Percentiles rank a stretch among this genome's conserved stretches.
Evolutionary conservation across 2,113 vertebrate species (phyloP).

Genomic region (Heterotis niloticus): DNA sequence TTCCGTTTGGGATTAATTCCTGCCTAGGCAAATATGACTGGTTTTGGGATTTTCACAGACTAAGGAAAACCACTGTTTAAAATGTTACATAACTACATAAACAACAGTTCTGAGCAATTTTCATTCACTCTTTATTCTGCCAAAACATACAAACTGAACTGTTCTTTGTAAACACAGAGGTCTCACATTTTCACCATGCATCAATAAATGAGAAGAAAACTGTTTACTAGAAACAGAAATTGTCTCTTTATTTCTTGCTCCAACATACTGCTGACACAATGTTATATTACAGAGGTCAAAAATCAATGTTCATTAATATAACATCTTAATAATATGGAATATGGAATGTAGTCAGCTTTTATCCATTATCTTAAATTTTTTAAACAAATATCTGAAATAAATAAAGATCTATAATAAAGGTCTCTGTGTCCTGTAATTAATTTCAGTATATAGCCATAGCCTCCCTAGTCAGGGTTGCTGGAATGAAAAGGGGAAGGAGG

Average conservation of each 20-base stretch:
- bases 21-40: slow-evolving; percentile 4
- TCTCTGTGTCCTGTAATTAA: slow-evolving; percentile 54
- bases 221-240: slow-evolving; percentile 55
- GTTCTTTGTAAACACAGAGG: neutral
- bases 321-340: slow-evolving; percentile 52
- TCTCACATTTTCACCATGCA: neutral
- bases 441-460: slow-evolving; percentile 48
- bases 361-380: slow-evolving; percentile 32
- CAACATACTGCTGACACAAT: slow-evolving; percentile 62
- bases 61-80: neutral
- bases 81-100: neutral
- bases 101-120: neutral
- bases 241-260: slow-evolving; percentile 46
- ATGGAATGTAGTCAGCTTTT: slow-evolving; percentile 59
- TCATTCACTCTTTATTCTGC: neutral
- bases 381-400: slow-evolving; percentile 60
- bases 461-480: slow-evolving; percentile 50
- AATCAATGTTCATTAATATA: slow-evolving; percentile 59
- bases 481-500: slow-evolving; percentile 50
- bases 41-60: neutral
- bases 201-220: slow-evolving; percentile 16
- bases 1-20: neutral
- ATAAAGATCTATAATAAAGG: slow-evolving; percentile 54
- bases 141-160: neutral
- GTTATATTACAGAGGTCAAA: slow-evolving; percentile 49